Evolutionary conservation across 2,113 vertebrate species (phyloP).

Genomic region (Thunnus maccoyii): DNA sequence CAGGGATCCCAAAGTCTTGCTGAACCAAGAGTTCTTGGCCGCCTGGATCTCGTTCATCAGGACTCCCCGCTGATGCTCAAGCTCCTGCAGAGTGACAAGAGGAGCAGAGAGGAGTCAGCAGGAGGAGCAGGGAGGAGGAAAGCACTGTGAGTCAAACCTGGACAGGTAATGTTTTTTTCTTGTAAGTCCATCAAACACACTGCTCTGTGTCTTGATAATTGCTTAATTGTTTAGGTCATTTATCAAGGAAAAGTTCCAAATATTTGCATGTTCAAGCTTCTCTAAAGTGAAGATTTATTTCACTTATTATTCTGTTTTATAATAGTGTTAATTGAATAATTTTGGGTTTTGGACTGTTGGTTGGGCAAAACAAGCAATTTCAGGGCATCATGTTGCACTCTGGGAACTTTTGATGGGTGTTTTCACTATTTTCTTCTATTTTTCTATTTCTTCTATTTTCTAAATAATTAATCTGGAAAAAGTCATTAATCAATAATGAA

Average conservation of each 20-base stretch:
- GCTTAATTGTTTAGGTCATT: too few relatives aligned
- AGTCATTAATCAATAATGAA: too few relatives aligned
- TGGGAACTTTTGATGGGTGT: too few relatives aligned
- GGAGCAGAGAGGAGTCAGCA: conserved; percentile 10
- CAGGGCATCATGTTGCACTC: too few relatives aligned
- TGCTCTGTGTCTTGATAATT: background rate
- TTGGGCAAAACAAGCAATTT: too few relatives aligned
- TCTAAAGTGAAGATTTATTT: background rate
- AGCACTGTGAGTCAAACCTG: background rate
- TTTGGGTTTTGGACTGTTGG: background rate
- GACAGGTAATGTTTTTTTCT: background rate
- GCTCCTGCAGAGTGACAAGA: conserved; percentile 85
- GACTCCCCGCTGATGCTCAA: conserved; percentile 97
- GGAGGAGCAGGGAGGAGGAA: background rate
- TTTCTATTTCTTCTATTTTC: too few relatives aligned
- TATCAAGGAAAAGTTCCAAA: too few relatives aligned
- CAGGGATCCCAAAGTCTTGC: conserved; percentile 98
- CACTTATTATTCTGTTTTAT: background rate
- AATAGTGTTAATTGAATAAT: background rate
- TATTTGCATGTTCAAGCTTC: too few relatives aligned
- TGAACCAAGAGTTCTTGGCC: conserved; percentile 99
- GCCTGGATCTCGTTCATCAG: conserved; percentile 98
- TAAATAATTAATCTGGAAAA: too few relatives aligned
- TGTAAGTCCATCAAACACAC: background rate
- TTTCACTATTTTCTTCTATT: too few relatives aligned